Conservation (phyloP, 1,140 invertebrate species). For the Platyura marginata region DNA sequence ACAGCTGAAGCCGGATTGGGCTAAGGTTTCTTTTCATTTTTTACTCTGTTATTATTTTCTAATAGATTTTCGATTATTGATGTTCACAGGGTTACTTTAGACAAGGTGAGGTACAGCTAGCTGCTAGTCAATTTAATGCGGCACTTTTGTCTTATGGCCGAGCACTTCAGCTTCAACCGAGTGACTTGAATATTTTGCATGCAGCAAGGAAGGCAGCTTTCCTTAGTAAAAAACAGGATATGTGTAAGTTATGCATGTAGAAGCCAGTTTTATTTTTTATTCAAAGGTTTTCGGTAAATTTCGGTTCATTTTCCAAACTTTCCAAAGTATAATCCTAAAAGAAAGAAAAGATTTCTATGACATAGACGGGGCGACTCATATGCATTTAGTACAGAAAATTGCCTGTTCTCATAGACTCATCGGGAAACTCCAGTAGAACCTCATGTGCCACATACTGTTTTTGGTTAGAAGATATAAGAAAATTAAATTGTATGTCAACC, state of each 20-base stretch:
- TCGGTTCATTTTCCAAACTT: neutral
- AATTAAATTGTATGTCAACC: too few species aligned
- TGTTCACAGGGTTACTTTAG: constrained; percentile 54
- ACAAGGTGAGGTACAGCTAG: constrained; percentile 57
- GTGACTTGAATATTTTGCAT: constrained; percentile 42
- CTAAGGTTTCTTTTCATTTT: constrained; percentile 37
- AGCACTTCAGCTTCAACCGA: constrained; percentile 45
- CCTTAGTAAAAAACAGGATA: constrained; percentile 24
- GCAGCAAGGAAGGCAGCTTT: constrained; percentile 41
- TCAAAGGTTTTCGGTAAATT: neutral
- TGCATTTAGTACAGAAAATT: constrained; percentile 17
- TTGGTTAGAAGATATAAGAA: too few species aligned
- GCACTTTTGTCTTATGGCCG: constrained; percentile 51
- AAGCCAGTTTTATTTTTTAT: neutral
- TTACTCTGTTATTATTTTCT: constrained; percentile 1
- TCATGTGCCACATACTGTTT: too few species aligned
- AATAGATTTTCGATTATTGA: constrained; percentile 1
- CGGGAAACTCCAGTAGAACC: too few species aligned
- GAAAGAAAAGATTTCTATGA: too few species aligned
- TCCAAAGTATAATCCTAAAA: too few species aligned
- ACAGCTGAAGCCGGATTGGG: constrained; percentile 54
- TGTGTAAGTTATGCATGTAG: neutral
- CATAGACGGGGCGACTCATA: too few species aligned
- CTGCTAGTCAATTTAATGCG: constrained; percentile 43
- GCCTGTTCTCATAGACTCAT: too few species aligned